phyloP scores from a whole-genome alignment of 1,140 invertebrate genomes.

The Drosophila guanche region DNA sequence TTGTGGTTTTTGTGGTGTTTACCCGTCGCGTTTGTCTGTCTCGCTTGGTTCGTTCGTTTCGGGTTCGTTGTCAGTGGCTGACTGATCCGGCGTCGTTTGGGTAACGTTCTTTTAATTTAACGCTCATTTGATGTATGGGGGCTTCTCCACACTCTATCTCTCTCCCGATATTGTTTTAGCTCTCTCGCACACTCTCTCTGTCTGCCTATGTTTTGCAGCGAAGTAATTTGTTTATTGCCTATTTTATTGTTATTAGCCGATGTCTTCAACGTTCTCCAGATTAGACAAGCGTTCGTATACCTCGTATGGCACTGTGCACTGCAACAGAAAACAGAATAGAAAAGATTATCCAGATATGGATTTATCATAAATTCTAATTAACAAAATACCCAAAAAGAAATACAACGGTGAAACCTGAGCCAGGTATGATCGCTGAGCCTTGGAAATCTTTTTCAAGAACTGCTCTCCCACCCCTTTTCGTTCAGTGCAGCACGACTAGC shows the following conservation, averaged over 20 bases:
- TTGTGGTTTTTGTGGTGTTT: conserved; percentile 31
- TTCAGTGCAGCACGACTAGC: conserved; percentile 36
- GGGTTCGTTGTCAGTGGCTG: conserved; percentile 77
- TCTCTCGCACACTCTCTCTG: neutral
- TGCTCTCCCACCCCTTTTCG: conserved; percentile 11
- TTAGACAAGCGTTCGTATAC: conserved; percentile 52
- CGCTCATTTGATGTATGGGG: conserved; percentile 57
- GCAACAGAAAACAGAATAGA: conserved; percentile 38
- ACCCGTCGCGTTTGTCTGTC: conserved; percentile 39
- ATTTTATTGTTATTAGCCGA: conserved; percentile 14
- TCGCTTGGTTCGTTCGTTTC: conserved; percentile 49
- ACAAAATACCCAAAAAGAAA: neutral
- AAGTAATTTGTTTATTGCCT: conserved; percentile 40
- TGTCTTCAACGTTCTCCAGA: conserved; percentile 29
- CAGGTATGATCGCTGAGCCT: too few relatives aligned
- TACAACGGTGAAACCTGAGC: too few relatives aligned
- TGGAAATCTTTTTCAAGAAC: neutral
- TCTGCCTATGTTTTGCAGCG: conserved; percentile 30
- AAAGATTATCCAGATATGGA: neutral
- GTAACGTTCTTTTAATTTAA: conserved; percentile 79
- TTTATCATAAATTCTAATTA: conserved; percentile 22
- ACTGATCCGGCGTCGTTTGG: conserved; percentile 61
- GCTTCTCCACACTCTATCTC: conserved; percentile 6
- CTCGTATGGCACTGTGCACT: conserved; percentile 38
- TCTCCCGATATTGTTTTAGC: conserved; percentile 15